Evolutionary conservation across 2,113 vertebrate species (phyloP).

Genomic region (Fulmarus glacialis): DNA sequence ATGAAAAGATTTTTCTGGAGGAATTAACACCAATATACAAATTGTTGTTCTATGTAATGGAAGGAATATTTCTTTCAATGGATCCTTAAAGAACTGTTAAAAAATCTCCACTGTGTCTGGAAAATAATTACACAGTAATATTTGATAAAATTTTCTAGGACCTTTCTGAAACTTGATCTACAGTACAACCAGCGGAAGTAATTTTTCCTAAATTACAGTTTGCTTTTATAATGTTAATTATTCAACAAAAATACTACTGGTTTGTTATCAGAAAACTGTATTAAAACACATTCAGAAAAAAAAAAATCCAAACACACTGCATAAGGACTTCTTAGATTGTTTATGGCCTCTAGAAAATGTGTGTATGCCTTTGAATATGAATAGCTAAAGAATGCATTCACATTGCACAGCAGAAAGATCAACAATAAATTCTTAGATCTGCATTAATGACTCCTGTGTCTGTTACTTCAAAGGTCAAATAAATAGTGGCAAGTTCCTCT

Average conservation of each 20-base stretch:
- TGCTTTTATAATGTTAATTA: not conserved
- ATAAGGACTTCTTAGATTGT: not conserved
- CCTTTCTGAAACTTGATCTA: not conserved
- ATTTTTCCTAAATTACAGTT: not conserved
- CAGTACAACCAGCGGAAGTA: not conserved
- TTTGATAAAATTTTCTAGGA: not conserved
- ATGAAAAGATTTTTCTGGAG: not conserved
- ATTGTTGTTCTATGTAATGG: not conserved
- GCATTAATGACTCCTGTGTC: not conserved
- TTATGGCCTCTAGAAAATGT: not conserved
- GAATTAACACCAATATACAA: not conserved
- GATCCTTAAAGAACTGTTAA: not conserved
- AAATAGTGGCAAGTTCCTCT: not conserved
- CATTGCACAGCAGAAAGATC: not conserved
- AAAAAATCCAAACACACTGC: not conserved
- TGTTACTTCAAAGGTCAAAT: not conserved
- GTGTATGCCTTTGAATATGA: not conserved
- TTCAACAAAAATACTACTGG: not conserved
- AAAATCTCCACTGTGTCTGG: not conserved
- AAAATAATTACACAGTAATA: not conserved
- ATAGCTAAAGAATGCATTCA: not conserved
- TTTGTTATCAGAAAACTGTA: not conserved
- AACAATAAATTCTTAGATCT: not conserved
- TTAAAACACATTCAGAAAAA: not conserved
- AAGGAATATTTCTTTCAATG: not conserved